These are phyloP conservation scores for Sceloporus tristichus DNA, from an alignment of 2,113 vertebrate species.

Conservation along the genomic window DNA sequence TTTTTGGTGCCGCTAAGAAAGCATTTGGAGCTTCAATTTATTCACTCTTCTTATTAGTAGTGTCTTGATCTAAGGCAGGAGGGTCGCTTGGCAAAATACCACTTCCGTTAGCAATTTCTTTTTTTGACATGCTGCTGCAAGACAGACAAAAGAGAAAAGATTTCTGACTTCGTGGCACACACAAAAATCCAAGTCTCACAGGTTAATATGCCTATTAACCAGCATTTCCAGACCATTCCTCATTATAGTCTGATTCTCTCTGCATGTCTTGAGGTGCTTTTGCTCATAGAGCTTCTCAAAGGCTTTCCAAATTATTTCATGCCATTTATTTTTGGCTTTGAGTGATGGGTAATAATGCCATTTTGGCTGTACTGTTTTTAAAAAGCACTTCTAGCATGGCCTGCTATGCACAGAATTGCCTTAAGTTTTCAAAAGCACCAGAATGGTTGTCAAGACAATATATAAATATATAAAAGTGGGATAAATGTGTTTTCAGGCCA, in stretches of 20 bases:
- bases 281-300: background rate
- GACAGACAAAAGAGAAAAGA: background rate
- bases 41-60: constrained; percentile 14
- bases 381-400: background rate
- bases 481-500: background rate
- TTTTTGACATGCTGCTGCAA: constrained; percentile 41
- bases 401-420: too few species aligned
- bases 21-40: constrained; percentile 4
- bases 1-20: background rate
- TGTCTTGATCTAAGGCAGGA: constrained; percentile 29
- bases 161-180: rapidly evolving
- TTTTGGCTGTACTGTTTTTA: background rate
- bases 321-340: background rate
- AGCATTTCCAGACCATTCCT: background rate
- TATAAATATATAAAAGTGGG: background rate
- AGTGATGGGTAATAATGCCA: background rate
- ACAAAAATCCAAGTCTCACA: background rate
- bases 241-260: background rate
- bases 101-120: constrained; percentile 56
- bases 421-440: background rate
- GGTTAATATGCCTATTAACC: background rate
- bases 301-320: rapidly evolving
- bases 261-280: background rate
- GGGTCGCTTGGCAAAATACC: constrained; percentile 15
- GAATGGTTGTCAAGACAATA: background rate